These are phyloP conservation scores for Pyrgilauda ruficollis DNA, from an alignment of 2,113 vertebrate species.

Conservation along the genomic window DNA sequence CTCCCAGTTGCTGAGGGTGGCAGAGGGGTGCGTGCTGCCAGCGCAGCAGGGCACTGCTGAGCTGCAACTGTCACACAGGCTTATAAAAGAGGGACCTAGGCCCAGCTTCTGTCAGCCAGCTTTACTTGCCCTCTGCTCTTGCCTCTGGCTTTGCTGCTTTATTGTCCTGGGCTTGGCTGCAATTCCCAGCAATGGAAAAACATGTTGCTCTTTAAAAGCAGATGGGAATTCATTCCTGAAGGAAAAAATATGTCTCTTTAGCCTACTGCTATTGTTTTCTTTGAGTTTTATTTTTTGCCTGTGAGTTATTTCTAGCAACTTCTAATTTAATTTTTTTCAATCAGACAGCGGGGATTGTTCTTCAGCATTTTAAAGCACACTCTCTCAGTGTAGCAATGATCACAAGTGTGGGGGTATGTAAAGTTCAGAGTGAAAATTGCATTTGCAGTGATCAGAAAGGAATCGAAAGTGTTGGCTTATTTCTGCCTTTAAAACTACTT, in stretches of 20 bases:
- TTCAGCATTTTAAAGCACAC: not conserved
- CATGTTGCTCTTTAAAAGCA: conserved; percentile 67
- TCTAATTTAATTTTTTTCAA: not conserved
- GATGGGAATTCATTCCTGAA: conserved; percentile 62
- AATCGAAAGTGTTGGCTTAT: not conserved
- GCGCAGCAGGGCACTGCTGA: not conserved
- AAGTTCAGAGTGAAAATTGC: not conserved
- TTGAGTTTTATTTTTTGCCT: conserved; percentile 65
- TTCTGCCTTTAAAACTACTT: not conserved
- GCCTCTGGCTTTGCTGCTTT: conserved; percentile 2
- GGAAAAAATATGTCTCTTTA: conserved; percentile 61
- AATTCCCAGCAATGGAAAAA: conserved; percentile 57
- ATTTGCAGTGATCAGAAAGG: not conserved
- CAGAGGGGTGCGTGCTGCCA: not conserved
- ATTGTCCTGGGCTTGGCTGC: conserved; percentile 50
- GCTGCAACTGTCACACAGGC: not conserved
- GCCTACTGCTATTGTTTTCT: conserved; percentile 63
- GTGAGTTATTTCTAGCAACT: conserved; percentile 66
- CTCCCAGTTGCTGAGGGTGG: not conserved
- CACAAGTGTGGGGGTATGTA: not conserved
- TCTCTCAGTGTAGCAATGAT: not conserved
- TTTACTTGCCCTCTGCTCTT: not conserved
- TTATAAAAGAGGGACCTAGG: not conserved
- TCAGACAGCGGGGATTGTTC: not conserved
- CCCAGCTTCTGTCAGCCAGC: not conserved